These are phyloP conservation scores for Turdus rufiventris DNA, from an alignment of 2,113 vertebrate genomes.

Conservation along the genomic window DNA sequence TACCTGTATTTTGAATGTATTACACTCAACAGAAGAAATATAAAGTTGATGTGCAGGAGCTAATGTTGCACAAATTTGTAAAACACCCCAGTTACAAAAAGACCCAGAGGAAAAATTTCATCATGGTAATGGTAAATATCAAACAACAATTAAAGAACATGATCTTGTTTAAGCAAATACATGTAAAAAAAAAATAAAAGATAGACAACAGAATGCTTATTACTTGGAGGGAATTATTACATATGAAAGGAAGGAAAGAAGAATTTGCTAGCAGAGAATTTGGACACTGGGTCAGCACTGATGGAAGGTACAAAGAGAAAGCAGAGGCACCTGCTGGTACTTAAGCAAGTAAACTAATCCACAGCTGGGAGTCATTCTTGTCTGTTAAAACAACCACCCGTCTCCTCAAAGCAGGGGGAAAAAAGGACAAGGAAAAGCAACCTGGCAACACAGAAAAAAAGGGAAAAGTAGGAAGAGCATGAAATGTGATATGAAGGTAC, in stretches of 20 bases:
- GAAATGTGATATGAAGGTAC: not conserved
- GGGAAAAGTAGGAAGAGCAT: not conserved
- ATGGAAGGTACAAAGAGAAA: not conserved
- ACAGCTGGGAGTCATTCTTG: not conserved
- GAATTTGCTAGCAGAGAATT: not conserved
- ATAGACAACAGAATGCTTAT: not conserved
- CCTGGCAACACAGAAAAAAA: not conserved
- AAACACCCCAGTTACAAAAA: not conserved
- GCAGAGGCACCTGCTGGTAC: not conserved
- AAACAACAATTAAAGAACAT: not conserved
- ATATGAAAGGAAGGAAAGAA: not conserved
- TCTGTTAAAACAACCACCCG: not conserved
- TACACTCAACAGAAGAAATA: not conserved
- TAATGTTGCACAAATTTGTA: not conserved
- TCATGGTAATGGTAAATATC: not conserved
- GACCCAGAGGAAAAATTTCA: not conserved
- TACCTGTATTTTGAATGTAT: not conserved
- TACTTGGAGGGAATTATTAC: not conserved
- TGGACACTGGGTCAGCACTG: accelerated
- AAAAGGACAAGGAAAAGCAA: not conserved
- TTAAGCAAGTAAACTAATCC: not conserved
- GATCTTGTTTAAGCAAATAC: not conserved
- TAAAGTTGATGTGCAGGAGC: not conserved
- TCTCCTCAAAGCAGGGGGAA: not conserved
- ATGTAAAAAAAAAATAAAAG: not conserved